Percentiles rank a stretch among this genome's conserved stretches.
phyloP scores from a whole-genome alignment of 2,888 invertebrate species.

The Nesidiocoris tenuis region DNA sequence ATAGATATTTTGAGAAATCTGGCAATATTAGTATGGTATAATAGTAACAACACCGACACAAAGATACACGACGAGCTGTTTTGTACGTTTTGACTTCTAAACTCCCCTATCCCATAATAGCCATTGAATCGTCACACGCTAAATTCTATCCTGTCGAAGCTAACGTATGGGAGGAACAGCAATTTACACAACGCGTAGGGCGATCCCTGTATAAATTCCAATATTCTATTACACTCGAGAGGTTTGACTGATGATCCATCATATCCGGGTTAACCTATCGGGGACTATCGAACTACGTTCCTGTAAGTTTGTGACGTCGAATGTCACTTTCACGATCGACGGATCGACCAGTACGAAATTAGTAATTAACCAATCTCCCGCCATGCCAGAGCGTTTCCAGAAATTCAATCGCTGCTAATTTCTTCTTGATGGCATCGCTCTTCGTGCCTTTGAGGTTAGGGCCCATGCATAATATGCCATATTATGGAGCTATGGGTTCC shows the following conservation, averaged over 20 bases:
- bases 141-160: background rate
- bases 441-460: no score
- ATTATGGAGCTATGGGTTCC: no score
- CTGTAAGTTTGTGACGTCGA: no score
- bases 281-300: no score
- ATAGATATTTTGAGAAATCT: background rate
- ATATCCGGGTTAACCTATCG: constrained; percentile 8
- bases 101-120: background rate
- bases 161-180: background rate
- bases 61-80: background rate
- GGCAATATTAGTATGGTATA: background rate
- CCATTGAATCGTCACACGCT: background rate
- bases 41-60: background rate
- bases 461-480: no score
- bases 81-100: background rate
- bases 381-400: no score
- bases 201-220: background rate
- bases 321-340: no score
- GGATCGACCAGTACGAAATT: no score
- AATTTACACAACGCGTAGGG: background rate
- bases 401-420: no score
- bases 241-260: background rate
- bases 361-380: no score
- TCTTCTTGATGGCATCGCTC: no score
- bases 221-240: background rate